Evolutionary conservation across 1,140 invertebrate species (phyloP).

Genomic region (Drosophila ananassae): DNA sequence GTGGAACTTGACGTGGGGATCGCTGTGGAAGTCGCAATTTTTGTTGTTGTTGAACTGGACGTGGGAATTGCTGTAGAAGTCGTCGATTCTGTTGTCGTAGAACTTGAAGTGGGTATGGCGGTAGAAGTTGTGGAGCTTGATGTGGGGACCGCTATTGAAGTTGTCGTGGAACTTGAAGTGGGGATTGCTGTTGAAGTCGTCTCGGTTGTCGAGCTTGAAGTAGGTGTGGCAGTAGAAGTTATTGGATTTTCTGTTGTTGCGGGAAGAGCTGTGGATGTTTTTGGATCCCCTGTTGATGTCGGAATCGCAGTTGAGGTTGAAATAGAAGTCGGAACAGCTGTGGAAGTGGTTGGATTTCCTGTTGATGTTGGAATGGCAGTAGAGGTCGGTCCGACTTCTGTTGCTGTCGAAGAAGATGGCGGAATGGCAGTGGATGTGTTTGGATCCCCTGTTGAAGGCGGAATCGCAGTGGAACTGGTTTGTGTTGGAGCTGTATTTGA

Average conservation of each 20-base stretch:
- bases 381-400: too few species aligned
- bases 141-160: too few species aligned
- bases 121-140: background rate
- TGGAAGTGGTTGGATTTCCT: background rate
- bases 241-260: background rate
- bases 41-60: background rate
- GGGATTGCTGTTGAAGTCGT: constrained; percentile 4
- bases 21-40: background rate
- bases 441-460: background rate
- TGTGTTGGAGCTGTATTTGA: background rate
- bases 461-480: constrained; percentile 10
- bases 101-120: background rate
- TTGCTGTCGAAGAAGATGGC: too few species aligned
- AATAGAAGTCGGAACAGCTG: background rate
- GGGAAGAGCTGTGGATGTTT: constrained; percentile 9
- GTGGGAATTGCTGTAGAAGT: background rate
- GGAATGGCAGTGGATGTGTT: background rate
- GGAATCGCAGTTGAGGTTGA: background rate
- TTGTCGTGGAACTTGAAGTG: background rate
- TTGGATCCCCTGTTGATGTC: background rate
- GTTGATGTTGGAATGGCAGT: too few species aligned
- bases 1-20: background rate
- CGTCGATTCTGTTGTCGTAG: constrained; percentile 9
- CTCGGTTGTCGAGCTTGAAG: constrained; percentile 6
- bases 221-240: constrained; percentile 1